Evolutionary conservation across 2,888 invertebrate genomes (phyloP), one percentile per base, ranked within the genome.

Genomic region (Sesia bembeciformis): DNA sequence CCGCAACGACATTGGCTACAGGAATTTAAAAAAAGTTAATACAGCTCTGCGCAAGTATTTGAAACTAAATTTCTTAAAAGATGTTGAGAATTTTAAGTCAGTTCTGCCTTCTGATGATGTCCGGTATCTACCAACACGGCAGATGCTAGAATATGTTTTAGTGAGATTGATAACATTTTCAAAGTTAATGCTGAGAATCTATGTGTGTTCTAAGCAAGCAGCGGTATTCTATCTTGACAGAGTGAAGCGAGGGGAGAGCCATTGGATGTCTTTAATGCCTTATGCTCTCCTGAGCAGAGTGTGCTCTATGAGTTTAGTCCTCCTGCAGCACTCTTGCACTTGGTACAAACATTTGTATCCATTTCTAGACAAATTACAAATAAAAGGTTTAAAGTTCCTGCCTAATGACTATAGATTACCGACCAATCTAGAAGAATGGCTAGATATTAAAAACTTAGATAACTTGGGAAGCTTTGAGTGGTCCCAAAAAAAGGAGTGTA

Each of bases 61-160:
- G 46, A 66, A 68, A 41, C 58, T 92, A 23, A 78, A 86, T 54
- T 61, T 92, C 3, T 64, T 84, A 40, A 90, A 84, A 62, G 90
- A 90, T 60, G 57, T 87, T 50, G 73, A 84, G 57, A 72, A 66
- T 56, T 89, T 90, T 63, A 46, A 56, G 23, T 64, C 72, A 23
- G 63, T 73, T 4, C 60, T 90, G 43, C 86, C 87, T 5, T 69
- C 69, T 40, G 52, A 72, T 40, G 74, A 76, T 40, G 73, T 76
- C 43, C 61, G 74, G 38, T 82, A 80, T 64, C 74, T 91, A 52
- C 92, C 92, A n/a, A 90, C 91, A 3, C 81, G 77, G 58, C 92
- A 93, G 73, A 91, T 91, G 90, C 62, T 92, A 6, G 80, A 92
- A 65, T 92, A 89, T 76, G 61, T 92, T 38, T 69, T 93, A 52